phyloP scores from a whole-genome alignment of 2,113 vertebrate species.

The Phodopus roborovskii region DNA sequence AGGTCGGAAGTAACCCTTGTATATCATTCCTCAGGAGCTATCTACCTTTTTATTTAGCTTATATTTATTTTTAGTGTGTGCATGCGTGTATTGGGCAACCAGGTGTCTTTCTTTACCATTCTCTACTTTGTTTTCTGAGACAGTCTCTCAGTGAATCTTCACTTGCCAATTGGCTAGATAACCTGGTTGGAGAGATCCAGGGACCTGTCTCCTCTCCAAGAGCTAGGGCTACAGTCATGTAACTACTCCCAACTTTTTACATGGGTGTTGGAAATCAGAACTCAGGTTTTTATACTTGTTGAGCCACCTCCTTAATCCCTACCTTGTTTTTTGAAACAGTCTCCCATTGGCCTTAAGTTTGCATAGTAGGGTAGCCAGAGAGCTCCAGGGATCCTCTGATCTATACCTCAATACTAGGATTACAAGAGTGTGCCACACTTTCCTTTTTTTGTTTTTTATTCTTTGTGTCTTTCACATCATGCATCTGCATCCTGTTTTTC shows the following conservation, averaged over 20 bases:
- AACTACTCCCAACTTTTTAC: neutral
- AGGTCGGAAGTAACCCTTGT: neutral
- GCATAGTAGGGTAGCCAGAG: neutral
- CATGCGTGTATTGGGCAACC: neutral
- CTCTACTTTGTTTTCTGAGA: neutral
- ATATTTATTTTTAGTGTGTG: neutral
- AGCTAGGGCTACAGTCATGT: neutral
- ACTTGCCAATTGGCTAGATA: neutral
- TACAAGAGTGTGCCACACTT: neutral
- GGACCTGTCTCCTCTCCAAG: neutral
- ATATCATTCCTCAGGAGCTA: neutral
- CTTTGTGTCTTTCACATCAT: too few relatives aligned
- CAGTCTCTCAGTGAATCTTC: neutral
- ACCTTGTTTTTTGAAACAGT: neutral
- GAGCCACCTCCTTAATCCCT: neutral
- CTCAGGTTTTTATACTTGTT: neutral
- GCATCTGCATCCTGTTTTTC: too few relatives aligned
- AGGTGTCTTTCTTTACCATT: neutral
- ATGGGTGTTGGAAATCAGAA: neutral
- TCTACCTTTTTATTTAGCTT: neutral
- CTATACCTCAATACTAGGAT: neutral
- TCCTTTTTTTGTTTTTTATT: too few relatives aligned
- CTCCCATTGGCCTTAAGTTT: neutral
- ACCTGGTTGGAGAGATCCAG: neutral
- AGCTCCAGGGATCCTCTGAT: neutral